Conservation (phyloP, 2,113 vertebrate genomes). For the Spilogale gracilis region DNA sequence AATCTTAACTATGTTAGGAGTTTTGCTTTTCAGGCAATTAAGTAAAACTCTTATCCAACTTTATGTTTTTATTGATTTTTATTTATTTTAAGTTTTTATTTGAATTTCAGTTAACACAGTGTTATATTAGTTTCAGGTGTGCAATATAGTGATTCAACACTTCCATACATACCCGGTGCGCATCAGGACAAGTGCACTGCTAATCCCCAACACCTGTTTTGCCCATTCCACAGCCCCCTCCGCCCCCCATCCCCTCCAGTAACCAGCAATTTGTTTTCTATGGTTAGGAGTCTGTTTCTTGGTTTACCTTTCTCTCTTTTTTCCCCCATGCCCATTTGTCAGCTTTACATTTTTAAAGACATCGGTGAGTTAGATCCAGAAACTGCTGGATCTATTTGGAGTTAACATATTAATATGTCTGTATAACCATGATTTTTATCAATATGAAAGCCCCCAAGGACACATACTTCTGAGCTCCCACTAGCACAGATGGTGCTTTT, state of each 20-base stretch:
- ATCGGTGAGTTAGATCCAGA: conserved; percentile 26
- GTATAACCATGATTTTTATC: background rate
- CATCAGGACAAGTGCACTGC: background rate
- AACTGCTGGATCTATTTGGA: conserved; percentile 44
- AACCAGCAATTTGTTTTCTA: background rate
- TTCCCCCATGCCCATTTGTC: background rate
- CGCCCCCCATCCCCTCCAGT: background rate
- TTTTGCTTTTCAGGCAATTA: conserved; percentile 40
- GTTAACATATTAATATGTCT: conserved; percentile 31
- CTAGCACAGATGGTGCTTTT: background rate
- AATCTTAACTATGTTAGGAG: conserved; percentile 39
- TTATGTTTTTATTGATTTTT: background rate
- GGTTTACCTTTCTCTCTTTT: background rate
- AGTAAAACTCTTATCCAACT: conserved; percentile 39
- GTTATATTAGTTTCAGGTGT: background rate
- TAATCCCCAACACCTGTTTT: background rate
- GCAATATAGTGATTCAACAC: background rate
- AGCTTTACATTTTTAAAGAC: background rate
- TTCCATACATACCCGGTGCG: background rate
- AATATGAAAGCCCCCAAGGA: background rate
- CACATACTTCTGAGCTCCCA: background rate
- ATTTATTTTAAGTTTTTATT: background rate
- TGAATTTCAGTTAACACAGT: background rate
- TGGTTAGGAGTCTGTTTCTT: background rate
- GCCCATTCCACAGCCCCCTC: background rate